These are phyloP conservation scores for Phenacoccus solenopsis DNA, from an alignment of 1,140 invertebrate genomes.

Conservation along the genomic window DNA sequence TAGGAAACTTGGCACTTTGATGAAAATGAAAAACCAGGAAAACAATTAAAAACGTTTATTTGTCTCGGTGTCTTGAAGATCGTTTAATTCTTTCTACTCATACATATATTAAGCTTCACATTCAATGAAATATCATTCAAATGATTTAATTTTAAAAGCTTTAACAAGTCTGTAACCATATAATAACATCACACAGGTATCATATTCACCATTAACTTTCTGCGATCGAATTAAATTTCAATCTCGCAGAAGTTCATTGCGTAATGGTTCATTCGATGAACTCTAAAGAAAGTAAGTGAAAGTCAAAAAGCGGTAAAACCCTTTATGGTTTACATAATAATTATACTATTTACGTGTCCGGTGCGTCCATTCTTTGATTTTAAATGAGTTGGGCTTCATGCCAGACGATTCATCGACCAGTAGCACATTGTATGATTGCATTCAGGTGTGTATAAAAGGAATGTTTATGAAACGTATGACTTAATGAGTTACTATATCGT, in stretches of 20 bases:
- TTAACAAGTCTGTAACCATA: no score
- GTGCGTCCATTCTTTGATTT: neutral
- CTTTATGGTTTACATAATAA: neutral
- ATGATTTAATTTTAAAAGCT: no score
- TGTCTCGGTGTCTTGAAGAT: no score
- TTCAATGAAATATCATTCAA: no score
- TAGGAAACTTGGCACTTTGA: no score
- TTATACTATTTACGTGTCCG: neutral
- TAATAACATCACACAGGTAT: no score
- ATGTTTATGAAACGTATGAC: neutral
- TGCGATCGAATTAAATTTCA: neutral
- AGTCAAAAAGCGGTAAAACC: neutral
- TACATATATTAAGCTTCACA: no score
- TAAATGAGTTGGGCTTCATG: neutral
- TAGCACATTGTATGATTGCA: neutral
- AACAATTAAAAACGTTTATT: no score
- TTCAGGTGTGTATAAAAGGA: neutral
- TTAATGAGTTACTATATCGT: neutral
- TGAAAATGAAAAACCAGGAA: no score
- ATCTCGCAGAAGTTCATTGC: neutral
- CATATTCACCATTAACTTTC: no score
- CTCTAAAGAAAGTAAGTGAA: neutral
- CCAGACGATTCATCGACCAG: neutral
- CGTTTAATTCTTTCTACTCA: no score
- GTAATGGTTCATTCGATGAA: neutral